Conservation (phyloP, 2,113 vertebrate species). For the Albula glossodonta region DNA sequence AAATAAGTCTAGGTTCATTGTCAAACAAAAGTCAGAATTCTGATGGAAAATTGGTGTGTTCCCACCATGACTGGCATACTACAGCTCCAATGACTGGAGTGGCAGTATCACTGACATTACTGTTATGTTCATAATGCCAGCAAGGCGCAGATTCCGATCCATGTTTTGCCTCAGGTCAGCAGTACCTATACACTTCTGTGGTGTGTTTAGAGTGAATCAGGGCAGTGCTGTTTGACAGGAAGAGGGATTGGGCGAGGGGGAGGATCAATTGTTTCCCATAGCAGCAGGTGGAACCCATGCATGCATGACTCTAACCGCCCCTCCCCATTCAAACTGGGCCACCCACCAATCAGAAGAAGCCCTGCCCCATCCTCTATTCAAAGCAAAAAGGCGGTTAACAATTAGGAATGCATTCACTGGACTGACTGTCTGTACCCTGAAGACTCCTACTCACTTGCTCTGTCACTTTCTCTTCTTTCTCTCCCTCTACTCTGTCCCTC, state of each 20-base stretch:
- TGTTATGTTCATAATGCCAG: not conserved
- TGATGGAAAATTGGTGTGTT: too few relatives aligned
- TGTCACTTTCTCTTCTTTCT: not conserved
- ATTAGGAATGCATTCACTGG: slow-evolving; percentile 27
- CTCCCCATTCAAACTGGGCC: slow-evolving; percentile 34
- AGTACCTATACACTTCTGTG: not conserved
- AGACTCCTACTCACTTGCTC: not conserved
- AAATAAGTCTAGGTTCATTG: too few relatives aligned
- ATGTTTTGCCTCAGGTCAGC: slow-evolving; percentile 16
- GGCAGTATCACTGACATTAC: not conserved
- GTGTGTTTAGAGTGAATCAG: slow-evolving; percentile 13
- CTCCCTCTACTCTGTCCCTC: not conserved
- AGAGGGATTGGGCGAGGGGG: not conserved
- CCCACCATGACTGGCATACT: too few relatives aligned
- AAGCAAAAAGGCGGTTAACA: slow-evolving; percentile 52
- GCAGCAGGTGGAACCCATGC: slow-evolving; percentile 41
- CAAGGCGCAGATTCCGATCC: not conserved
- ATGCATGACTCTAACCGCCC: slow-evolving; percentile 38
- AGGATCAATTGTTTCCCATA: slow-evolving; percentile 16
- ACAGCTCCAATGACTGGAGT: too few relatives aligned
- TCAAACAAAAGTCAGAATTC: too few relatives aligned
- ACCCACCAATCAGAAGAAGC: slow-evolving; percentile 62
- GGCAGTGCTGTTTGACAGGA: not conserved
- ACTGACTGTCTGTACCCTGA: not conserved
- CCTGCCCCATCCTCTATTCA: slow-evolving; percentile 56